Evolutionary conservation across 2,888 invertebrate genomes (phyloP), one percentile per base, ranked within the genome.

Genomic region (Andrena praecox): DNA sequence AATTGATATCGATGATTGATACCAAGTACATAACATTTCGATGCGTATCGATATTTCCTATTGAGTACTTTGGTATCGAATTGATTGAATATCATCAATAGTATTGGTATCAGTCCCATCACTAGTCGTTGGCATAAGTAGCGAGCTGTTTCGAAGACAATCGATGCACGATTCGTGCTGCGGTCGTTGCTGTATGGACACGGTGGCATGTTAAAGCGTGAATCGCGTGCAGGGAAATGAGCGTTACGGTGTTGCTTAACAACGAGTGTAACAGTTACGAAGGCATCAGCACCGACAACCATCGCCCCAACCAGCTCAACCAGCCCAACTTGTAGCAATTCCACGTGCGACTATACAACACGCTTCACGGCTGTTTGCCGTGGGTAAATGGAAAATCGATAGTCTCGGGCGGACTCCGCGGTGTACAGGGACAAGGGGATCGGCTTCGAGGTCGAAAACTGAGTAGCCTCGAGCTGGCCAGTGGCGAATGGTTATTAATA

Each of bases 331-430:
- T 80, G 80, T 73, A 69, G 90, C 91, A 91, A 91, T 91, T 86
- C 90, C 91, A 91, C 92, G 92, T 91, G 92, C 90, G 91, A 92
- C 91, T 90, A 92, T 92, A 42, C 16, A 42, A 42, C 91, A 92
- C 91, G 93, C 92, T 92, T 92, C 92, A 91, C 89, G 90, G 92
- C 86, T 91, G 91, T 91, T 92, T 92, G 92, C 91, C 85, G 80
- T 85, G 89, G 89, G 91, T 91, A 92, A 92, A 92, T 91, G 93
- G 87, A 92, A 93, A 93, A 93, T 93, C 93, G 91, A 93, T 93
- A 92, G 87, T 86, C 89, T 86, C 89, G 80, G 82, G 66, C 68
- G 83, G 75, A 76, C 76, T 80, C 77, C 60, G 64, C 56, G 75
- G 77, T 62, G 76, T 70, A 73, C 56, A 82, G 75, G 63, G 68